These are phyloP conservation scores for Heliconius eleuchia DNA, from an alignment of 1,140 invertebrate genomes.

Conservation along the genomic window DNA sequence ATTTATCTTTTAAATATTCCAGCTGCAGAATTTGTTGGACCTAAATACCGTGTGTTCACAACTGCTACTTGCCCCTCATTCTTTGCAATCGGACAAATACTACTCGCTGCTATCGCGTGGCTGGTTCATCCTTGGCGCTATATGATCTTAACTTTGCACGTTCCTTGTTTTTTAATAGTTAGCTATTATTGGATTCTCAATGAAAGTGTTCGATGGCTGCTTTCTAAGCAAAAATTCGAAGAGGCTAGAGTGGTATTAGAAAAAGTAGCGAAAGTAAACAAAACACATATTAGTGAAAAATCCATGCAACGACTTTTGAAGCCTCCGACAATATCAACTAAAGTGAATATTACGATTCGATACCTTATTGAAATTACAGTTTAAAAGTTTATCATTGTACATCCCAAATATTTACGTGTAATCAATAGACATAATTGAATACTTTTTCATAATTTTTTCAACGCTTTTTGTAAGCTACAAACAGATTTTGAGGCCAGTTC, in stretches of 20 bases:
- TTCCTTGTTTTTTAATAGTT: constrained; percentile 84
- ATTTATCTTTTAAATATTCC: constrained; percentile 63
- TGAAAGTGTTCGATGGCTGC: constrained; percentile 88
- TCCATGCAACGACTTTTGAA: constrained; percentile 24
- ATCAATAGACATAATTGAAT: too few relatives aligned
- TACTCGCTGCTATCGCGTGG: constrained; percentile 85
- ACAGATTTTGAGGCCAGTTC: too few relatives aligned
- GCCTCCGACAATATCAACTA: background rate
- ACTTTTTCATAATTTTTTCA: too few relatives aligned
- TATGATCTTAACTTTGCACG: constrained; percentile 85
- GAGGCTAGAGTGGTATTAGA: constrained; percentile 83
- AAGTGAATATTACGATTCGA: background rate
- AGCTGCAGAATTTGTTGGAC: constrained; percentile 70
- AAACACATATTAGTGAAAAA: constrained; percentile 33
- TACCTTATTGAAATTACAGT: background rate
- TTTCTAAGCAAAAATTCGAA: constrained; percentile 85
- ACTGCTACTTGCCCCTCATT: constrained; percentile 85
- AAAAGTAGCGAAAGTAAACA: constrained; percentile 76
- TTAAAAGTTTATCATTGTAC: background rate
- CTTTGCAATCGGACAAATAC: constrained; percentile 87
- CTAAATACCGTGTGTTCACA: constrained; percentile 85
- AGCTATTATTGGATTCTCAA: constrained; percentile 83
- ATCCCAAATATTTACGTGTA: too few relatives aligned
- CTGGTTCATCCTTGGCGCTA: constrained; percentile 85
- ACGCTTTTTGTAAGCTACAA: too few relatives aligned